These are phyloP conservation scores for Morpho achilles DNA, from an alignment of 2,888 invertebrate genomes.

Conservation along the genomic window DNA sequence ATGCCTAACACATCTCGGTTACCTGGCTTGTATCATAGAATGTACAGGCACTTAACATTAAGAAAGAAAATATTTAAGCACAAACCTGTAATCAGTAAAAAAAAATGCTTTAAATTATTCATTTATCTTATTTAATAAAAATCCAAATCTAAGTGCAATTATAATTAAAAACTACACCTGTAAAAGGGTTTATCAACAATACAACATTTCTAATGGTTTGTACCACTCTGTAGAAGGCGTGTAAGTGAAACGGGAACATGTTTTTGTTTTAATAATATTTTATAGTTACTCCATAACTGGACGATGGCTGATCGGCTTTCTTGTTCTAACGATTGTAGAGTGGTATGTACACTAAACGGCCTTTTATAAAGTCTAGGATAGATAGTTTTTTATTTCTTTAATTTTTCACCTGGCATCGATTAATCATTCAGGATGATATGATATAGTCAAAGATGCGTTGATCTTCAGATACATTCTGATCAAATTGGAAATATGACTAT, in stretches of 20 bases:
- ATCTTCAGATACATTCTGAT: too few species aligned
- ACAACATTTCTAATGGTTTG: conserved; percentile 51
- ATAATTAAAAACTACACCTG: conserved; percentile 27
- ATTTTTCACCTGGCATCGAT: neutral
- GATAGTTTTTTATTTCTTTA: conserved; percentile 8
- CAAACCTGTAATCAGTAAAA: too few species aligned
- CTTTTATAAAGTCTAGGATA: neutral
- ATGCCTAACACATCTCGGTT: too few species aligned
- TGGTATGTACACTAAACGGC: conserved; percentile 15
- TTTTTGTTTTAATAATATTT: conserved; percentile 67
- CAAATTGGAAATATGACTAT: too few species aligned
- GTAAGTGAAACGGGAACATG: conserved; percentile 59
- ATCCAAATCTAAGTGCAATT: conserved; percentile 9
- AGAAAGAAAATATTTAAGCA: too few species aligned
- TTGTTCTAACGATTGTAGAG: conserved; percentile 31
- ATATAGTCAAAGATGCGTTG: too few species aligned
- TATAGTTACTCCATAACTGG: conserved; percentile 62
- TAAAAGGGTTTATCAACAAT: conserved; percentile 54
- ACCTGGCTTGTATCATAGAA: too few species aligned
- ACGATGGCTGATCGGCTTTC: conserved; percentile 55
- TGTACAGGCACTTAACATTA: too few species aligned
- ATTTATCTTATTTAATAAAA: neutral
- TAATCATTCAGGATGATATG: too few species aligned
- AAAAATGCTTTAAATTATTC: too few species aligned
- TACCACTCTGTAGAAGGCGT: conserved; percentile 52